A percentile compares a stretch with the other conserved stretches of the same genome.
Evolutionary conservation across 2,113 vertebrate species (phyloP).

Genomic region (Hippocampus zosterae): DNA sequence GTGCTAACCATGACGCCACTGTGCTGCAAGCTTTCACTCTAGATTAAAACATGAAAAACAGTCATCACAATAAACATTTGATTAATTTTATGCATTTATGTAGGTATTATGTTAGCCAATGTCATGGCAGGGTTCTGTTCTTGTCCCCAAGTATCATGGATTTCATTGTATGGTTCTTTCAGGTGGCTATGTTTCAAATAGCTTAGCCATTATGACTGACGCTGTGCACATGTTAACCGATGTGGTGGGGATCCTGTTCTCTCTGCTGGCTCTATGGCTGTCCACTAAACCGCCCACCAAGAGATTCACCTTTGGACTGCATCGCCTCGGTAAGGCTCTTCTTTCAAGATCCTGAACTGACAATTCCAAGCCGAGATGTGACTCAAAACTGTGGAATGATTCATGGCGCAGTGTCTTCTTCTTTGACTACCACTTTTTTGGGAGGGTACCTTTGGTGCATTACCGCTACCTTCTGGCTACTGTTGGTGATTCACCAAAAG

Average conservation of each 20-base stretch:
- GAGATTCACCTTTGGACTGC: conserved; percentile 92
- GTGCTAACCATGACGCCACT: no score
- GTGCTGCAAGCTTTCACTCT: no score
- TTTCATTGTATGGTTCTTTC: conserved; percentile 8
- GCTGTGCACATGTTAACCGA: conserved; percentile 94
- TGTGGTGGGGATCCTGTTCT: conserved; percentile 90
- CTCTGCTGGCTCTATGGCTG: conserved; percentile 91
- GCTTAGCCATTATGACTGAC: conserved; percentile 95
- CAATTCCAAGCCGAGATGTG: not conserved
- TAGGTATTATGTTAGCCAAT: not conserved
- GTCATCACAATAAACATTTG: no score
- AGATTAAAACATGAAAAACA: no score
- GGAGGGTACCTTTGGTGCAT: no score
- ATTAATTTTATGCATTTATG: no score
- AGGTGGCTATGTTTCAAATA: conserved; percentile 95
- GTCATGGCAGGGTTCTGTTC: not conserved
- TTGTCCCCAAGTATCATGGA: not conserved
- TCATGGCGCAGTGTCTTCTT: not conserved
- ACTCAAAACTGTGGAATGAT: not conserved
- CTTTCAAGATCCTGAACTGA: not conserved
- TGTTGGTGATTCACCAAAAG: no score
- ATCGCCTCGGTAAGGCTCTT: conserved; percentile 83
- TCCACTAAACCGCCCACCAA: conserved; percentile 88
- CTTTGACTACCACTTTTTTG: no score
- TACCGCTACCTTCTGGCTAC: no score